phyloP scores from a whole-genome alignment of 2,888 invertebrate species.

The Leuctra nigra region DNA sequence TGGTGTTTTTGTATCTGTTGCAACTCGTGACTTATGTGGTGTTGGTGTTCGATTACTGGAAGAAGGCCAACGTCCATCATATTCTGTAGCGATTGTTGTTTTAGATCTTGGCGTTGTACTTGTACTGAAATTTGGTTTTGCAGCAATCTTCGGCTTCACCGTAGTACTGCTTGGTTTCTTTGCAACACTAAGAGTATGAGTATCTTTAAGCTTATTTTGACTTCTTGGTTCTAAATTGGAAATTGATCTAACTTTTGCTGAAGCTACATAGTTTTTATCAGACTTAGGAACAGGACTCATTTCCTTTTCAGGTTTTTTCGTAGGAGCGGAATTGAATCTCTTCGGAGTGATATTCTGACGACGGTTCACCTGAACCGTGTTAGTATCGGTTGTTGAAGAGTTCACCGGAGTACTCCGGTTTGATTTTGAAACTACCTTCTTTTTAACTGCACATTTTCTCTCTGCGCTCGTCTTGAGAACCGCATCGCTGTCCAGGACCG shows the following conservation, averaged over 20 bases:
- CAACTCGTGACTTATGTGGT: slow-evolving; percentile 36
- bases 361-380: slow-evolving; percentile 30
- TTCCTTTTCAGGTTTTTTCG: background rate
- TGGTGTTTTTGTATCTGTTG: slow-evolving; percentile 7
- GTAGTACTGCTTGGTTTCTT: background rate
- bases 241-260: background rate
- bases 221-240: background rate
- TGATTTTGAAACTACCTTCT: background rate
- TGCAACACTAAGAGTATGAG: background rate
- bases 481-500: slow-evolving; percentile 48
- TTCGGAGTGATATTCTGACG: background rate
- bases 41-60: slow-evolving; percentile 39
- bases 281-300: background rate
- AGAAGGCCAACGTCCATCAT: slow-evolving; percentile 66
- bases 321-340: background rate
- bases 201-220: background rate
- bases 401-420: slow-evolving; percentile 15
- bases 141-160: slow-evolving; percentile 6
- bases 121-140: background rate
- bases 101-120: background rate
- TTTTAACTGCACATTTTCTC: slow-evolving; percentile 15
- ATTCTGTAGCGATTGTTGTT: background rate
- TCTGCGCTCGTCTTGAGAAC: slow-evolving; percentile 32
- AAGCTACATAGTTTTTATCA: background rate
- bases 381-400: slow-evolving; percentile 47